These are phyloP conservation scores for Protodeltote pygarga DNA, from an alignment of 2,888 invertebrate genomes.

Conservation along the genomic window DNA sequence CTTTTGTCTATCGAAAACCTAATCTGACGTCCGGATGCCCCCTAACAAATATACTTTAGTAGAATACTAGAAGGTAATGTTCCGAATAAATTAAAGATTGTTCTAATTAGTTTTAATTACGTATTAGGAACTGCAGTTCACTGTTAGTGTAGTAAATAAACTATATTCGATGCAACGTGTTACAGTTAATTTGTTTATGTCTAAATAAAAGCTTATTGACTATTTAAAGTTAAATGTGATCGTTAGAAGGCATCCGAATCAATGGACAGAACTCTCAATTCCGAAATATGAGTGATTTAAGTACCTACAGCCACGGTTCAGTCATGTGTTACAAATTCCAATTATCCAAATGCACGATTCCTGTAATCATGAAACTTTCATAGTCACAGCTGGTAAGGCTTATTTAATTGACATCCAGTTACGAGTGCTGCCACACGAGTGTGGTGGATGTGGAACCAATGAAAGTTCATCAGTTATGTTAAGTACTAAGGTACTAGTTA, in stretches of 20 bases:
- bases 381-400: constrained; percentile 77
- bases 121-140: constrained; percentile 83
- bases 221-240: constrained; percentile 54
- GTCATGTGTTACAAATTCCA: constrained; percentile 70
- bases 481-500: constrained; percentile 70
- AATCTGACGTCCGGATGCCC: constrained; percentile 58
- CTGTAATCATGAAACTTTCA: constrained; percentile 68
- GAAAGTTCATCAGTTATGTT: constrained; percentile 71
- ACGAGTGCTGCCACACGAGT: constrained; percentile 55
- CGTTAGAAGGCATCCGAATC: constrained; percentile 66
- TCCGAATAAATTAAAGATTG: constrained; percentile 70
- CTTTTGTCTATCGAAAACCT: constrained; percentile 51
- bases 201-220: constrained; percentile 54
- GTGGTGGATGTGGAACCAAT: constrained; percentile 67
- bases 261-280: constrained; percentile 74
- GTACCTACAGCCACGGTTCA: constrained; percentile 68
- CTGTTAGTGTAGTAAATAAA: constrained; percentile 72
- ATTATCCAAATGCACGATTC: constrained; percentile 68
- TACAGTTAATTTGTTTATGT: constrained; percentile 47
- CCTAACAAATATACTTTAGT: constrained; percentile 54
- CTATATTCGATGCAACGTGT: constrained; percentile 64
- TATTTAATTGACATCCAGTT: constrained; percentile 81
- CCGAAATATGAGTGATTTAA: constrained; percentile 69
- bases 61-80: constrained; percentile 59
- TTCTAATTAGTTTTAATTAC: constrained; percentile 71